Percentiles rank a stretch among this genome's conserved stretches.
phyloP scores from a whole-genome alignment of 1,140 invertebrate species.

The Apis cerana region DNA sequence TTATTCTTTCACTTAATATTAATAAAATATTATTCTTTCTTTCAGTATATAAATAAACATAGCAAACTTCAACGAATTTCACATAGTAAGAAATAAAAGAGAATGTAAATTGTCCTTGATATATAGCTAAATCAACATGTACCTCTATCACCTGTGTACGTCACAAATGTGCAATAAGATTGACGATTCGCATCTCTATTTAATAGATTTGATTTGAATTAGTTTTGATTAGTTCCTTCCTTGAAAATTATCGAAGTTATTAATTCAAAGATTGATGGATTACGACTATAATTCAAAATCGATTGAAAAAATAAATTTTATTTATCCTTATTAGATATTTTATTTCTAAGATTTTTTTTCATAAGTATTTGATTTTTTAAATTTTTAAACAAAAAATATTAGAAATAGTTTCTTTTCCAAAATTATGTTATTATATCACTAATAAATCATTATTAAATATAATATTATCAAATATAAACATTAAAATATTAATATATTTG shows the following conservation, averaged over 20 bases:
- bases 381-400: background rate
- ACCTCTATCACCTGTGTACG: background rate
- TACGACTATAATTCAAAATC: background rate
- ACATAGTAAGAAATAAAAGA: conserved; percentile 3
- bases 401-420: too few species aligned
- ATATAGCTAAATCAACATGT: background rate
- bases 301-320: background rate
- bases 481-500: too few species aligned
- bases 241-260: background rate
- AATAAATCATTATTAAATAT: background rate
- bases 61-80: conserved; percentile 13
- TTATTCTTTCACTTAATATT: too few species aligned
- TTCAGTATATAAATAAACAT: background rate
- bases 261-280: background rate
- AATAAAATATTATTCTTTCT: background rate
- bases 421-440: background rate
- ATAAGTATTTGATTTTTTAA: background rate
- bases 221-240: too few species aligned
- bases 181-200: background rate
- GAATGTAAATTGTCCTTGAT: conserved; percentile 29
- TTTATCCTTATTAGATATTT: background rate
- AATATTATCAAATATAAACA: too few species aligned
- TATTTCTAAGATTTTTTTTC: background rate
- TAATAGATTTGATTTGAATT: too few species aligned
- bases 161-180: background rate